These are phyloP conservation scores for Eidolon helvum DNA, from an alignment of 2,113 vertebrate genomes.

Conservation along the genomic window DNA sequence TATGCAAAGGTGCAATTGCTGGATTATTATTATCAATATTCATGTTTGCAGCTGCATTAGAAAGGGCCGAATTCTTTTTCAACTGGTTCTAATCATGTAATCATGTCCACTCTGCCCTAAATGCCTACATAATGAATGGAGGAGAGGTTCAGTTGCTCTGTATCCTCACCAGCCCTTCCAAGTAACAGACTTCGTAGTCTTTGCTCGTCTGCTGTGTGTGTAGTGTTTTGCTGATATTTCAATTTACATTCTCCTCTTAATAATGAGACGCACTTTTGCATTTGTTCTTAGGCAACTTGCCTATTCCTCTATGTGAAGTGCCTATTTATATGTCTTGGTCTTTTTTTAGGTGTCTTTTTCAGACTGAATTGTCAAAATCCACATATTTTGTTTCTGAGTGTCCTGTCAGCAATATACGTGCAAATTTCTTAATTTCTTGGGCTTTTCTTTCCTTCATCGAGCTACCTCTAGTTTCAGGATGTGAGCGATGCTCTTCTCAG, in stretches of 20 bases:
- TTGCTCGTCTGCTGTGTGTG: not conserved
- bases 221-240: not conserved
- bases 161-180: not conserved
- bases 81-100: not conserved
- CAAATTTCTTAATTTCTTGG: not conserved
- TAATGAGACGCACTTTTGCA: not conserved
- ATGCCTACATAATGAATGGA: not conserved
- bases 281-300: not conserved
- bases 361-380: not conserved
- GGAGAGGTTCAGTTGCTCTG: not conserved
- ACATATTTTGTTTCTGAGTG: not conserved
- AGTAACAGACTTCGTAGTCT: not conserved
- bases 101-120: not conserved
- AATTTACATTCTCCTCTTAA: not conserved
- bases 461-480: fast-evolving
- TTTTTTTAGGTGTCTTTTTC: not conserved
- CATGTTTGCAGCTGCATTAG: not conserved
- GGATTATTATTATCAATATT: not conserved
- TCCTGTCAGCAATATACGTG: not conserved
- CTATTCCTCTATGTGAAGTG: not conserved
- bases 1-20: not conserved
- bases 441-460: not conserved
- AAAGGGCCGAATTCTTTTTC: not conserved
- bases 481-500: not conserved
- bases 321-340: not conserved